Evolutionary conservation across 2,113 vertebrate genomes (phyloP).

Genomic region (pig (Sus scrofa)): T2T-Sscrofa CM000818.6:131375501-131376000

Average conservation of each 20-base stretch:
- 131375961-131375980: neutral
- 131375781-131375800: constrained; percentile 83
- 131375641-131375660: constrained; percentile 84
- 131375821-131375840: constrained; percentile 83
- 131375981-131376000: constrained; percentile 50
- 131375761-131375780: constrained; percentile 85
- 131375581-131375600: constrained; percentile 62
- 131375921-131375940: neutral
- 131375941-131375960: too few relatives aligned
- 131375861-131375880: constrained; percentile 57
- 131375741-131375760: constrained; percentile 76
- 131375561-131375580: neutral
- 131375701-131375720: constrained; percentile 75
- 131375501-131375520: neutral
- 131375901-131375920: neutral
- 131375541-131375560: constrained; percentile 8
- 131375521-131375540: neutral
- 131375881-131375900: neutral
- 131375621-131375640: constrained; percentile 80
- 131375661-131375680: constrained; percentile 81
- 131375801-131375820: constrained; percentile 85
- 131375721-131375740: constrained; percentile 61
- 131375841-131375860: constrained; percentile 77
- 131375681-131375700: constrained; percentile 74
- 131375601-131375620: constrained; percentile 82